A percentile compares a stretch with the other conserved stretches of the same genome.
phyloP scores from a whole-genome alignment of 2,113 vertebrate genomes.

The Nothocercus nigrocapillus region DNA sequence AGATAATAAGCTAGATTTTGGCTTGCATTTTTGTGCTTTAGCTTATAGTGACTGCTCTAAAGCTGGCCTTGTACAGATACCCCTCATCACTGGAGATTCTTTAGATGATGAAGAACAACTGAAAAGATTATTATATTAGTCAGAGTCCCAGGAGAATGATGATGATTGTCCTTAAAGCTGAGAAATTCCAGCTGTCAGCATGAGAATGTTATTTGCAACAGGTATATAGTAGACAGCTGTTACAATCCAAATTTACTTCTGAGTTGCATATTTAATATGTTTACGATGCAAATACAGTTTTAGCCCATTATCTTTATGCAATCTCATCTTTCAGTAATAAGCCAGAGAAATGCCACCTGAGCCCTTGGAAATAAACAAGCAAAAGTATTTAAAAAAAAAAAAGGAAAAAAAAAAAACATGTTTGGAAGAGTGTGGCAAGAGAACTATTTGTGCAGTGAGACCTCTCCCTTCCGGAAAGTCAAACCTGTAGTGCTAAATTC shows the following conservation, averaged over 20 bases:
- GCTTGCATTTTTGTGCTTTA: background rate
- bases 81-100: background rate
- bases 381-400: background rate
- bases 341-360: background rate
- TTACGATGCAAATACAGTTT: background rate
- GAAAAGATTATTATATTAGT: conserved; percentile 12
- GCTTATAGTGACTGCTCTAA: background rate
- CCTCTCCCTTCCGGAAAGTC: background rate
- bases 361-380: background rate
- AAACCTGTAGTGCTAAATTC: background rate
- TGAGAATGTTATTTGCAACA: background rate
- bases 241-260: background rate
- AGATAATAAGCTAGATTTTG: background rate
- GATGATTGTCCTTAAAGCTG: background rate
- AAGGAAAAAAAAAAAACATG: background rate
- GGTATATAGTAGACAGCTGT: background rate
- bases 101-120: background rate
- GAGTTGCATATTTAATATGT: background rate
- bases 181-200: background rate
- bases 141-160: background rate
- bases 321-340: background rate
- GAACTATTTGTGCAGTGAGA: background rate
- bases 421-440: background rate
- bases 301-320: background rate
- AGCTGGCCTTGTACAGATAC: background rate